Evolutionary conservation across 2,888 invertebrate genomes (phyloP).

Genomic region (Plagiodera versicolora): DNA sequence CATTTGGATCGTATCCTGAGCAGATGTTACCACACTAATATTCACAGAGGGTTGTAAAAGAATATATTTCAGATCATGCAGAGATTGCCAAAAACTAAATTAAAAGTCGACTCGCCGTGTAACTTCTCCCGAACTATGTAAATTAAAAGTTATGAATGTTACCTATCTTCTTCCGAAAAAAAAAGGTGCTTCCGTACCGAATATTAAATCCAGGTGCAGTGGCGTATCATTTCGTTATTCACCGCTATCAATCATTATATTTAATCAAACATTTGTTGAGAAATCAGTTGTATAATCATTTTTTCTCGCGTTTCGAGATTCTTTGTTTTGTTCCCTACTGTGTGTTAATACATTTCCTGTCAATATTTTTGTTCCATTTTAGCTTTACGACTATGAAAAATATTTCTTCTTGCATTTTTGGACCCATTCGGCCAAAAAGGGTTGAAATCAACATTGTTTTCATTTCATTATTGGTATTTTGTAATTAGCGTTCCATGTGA

Average conservation of each 20-base stretch:
- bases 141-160: conserved; percentile 35
- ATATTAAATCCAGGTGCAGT: conserved; percentile 29
- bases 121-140: conserved; percentile 39
- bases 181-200: conserved; percentile 28
- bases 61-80: conserved; percentile 41
- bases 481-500: too few relatives aligned
- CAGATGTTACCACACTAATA: conserved; percentile 47
- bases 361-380: too few relatives aligned
- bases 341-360: too few relatives aligned
- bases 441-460: too few relatives aligned
- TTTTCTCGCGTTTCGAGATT: too few relatives aligned
- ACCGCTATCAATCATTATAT: not conserved
- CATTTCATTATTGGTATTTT: too few relatives aligned
- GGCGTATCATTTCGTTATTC: not conserved
- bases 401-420: too few relatives aligned
- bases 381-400: too few relatives aligned
- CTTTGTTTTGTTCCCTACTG: too few relatives aligned
- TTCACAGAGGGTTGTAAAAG: conserved; percentile 36
- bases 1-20: conserved; percentile 42
- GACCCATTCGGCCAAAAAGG: too few relatives aligned
- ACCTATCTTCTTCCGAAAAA: conserved; percentile 27
- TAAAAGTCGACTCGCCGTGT: conserved; percentile 37
- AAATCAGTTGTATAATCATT: too few relatives aligned
- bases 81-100: conserved; percentile 41
- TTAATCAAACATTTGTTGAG: too few relatives aligned